Evolutionary conservation across 2,797 vertebrate species (phyloP).

Genomic region (Enteromius argenteus): DNA sequence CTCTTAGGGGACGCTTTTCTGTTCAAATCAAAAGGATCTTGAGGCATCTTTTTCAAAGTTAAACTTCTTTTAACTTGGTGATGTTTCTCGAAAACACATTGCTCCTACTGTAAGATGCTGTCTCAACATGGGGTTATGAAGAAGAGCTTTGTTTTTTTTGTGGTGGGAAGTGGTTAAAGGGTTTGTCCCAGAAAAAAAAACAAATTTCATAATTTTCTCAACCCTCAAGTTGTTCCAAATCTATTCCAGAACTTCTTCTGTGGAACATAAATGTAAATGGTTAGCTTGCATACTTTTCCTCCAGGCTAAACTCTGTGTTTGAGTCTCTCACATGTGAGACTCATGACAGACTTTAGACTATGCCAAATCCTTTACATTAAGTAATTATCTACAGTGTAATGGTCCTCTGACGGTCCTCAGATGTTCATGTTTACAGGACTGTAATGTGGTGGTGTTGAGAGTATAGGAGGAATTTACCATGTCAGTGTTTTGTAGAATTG

Average conservation of each 20-base stretch:
- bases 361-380: slow-evolving; percentile 14
- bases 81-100: neutral
- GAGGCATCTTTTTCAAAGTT: neutral
- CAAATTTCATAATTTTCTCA: neutral
- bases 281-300: neutral
- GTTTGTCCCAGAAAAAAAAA: neutral
- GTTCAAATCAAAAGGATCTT: neutral
- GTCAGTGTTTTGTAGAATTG: neutral
- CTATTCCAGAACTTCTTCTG: neutral
- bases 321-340: slow-evolving; percentile 16
- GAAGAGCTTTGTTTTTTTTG: neutral
- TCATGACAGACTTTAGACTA: neutral
- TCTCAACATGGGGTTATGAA: neutral
- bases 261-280: slow-evolving; percentile 1
- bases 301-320: neutral
- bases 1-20: neutral
- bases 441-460: neutral
- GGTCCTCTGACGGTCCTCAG: neutral
- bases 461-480: neutral
- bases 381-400: neutral
- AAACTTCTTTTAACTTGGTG: neutral
- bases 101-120: neutral
- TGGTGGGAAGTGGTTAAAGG: neutral
- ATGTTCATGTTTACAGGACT: neutral
- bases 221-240: neutral